Conservation (phyloP, 2,797 vertebrate species). For the Balearica regulorum region DNA sequence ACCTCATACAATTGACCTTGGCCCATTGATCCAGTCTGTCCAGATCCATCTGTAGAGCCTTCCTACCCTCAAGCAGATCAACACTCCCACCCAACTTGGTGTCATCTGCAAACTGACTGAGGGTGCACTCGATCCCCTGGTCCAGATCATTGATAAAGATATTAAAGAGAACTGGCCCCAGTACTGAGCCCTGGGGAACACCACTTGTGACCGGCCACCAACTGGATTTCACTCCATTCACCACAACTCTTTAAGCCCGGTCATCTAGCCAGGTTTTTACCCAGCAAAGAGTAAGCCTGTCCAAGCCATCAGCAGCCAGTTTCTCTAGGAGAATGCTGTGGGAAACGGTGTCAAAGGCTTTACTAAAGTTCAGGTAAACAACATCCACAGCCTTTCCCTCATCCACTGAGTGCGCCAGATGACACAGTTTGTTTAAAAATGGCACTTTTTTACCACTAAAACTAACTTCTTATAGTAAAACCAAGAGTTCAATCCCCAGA, state of each 20-base stretch:
- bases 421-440: neutral
- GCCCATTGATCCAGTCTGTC: neutral
- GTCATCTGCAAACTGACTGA: neutral
- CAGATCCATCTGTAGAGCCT: neutral
- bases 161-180: neutral
- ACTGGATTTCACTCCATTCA: neutral
- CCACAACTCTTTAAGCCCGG: neutral
- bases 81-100: fast-evolving
- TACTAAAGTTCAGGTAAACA: neutral
- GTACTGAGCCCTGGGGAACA: neutral
- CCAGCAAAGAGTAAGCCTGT: fast-evolving
- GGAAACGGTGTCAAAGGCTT: neutral
- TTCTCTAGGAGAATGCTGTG: neutral
- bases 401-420: neutral
- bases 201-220: fast-evolving
- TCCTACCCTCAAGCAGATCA: neutral
- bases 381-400: neutral
- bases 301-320: neutral
- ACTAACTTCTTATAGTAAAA: neutral
- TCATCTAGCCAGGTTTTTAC: neutral
- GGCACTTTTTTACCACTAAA: neutral
- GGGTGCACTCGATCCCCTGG: fast-evolving
- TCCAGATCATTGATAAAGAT: neutral
- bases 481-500: neutral
- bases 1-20: no score